Conservation (phyloP, 2,113 vertebrate species). For the Erythrolamprus reginae region DNA sequence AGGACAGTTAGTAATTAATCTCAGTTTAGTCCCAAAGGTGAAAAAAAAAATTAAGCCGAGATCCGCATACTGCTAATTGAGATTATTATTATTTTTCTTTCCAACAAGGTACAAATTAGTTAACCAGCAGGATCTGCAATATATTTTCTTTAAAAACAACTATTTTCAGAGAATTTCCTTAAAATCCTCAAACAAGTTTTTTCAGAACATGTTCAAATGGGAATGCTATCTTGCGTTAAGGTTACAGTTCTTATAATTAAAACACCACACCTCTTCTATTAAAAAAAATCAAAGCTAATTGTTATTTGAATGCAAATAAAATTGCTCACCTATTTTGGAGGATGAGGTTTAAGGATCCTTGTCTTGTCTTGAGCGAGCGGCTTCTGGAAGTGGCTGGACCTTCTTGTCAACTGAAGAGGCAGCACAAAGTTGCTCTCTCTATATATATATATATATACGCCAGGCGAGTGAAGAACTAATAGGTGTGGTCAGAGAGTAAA, state of each 20-base stretch:
- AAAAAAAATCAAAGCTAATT: not conserved
- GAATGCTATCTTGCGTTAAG: not conserved
- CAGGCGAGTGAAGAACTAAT: slow-evolving; percentile 59
- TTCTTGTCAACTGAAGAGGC: slow-evolving; percentile 25
- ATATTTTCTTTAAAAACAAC: not conserved
- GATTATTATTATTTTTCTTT: not conserved
- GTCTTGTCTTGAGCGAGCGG: slow-evolving; percentile 12
- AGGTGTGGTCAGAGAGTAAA: slow-evolving; percentile 78
- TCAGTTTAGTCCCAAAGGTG: not conserved
- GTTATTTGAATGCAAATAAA: not conserved
- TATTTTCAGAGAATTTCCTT: not conserved
- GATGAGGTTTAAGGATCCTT: slow-evolving; percentile 10
- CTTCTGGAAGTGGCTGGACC: slow-evolving; percentile 25
- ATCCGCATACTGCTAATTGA: not conserved
- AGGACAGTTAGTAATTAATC: not conserved
- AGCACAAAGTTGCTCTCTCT: slow-evolving; percentile 40
- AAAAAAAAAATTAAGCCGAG: slow-evolving; percentile 7
- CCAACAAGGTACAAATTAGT: slow-evolving; percentile 10
- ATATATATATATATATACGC: slow-evolving; percentile 42
- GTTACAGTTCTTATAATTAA: not conserved
- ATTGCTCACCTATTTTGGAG: slow-evolving; percentile 41
- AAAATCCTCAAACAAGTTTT: not conserved
- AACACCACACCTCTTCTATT: slow-evolving; percentile 1
- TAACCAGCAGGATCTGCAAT: not conserved
- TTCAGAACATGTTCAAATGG: not conserved